Percentiles rank a stretch among this genome's conserved stretches.
Evolutionary conservation across 1,140 invertebrate genomes (phyloP).

Genomic region (Lysiphlebus fabarum): DNA sequence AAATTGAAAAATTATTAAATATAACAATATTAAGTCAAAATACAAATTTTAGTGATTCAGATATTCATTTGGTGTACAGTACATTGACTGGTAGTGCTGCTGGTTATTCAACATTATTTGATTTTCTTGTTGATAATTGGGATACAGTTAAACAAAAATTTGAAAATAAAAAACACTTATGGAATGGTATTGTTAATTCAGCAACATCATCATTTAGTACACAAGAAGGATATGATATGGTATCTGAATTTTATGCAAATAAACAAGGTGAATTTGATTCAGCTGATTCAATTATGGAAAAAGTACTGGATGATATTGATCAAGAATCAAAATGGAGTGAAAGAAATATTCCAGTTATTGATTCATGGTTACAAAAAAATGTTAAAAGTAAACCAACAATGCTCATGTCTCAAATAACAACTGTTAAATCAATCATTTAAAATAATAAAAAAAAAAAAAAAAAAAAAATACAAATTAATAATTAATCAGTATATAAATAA

Average conservation of each 20-base stretch:
- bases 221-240: conserved; percentile 66
- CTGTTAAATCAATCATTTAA: background rate
- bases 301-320: conserved; percentile 65
- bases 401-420: conserved; percentile 10
- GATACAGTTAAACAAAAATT: conserved; percentile 63
- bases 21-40: conserved; percentile 65
- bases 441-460: background rate
- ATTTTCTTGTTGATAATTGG: conserved; percentile 68
- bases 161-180: conserved; percentile 64
- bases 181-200: conserved; percentile 69
- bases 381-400: conserved; percentile 29
- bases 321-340: conserved; percentile 69
- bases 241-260: conserved; percentile 60
- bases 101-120: conserved; percentile 67
- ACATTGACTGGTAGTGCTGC: conserved; percentile 65
- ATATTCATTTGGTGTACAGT: conserved; percentile 69
- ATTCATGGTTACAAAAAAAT: conserved; percentile 64
- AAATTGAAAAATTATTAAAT: conserved; percentile 67
- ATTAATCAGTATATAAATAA: too few species aligned
- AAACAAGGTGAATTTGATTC: conserved; percentile 63
- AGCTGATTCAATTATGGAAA: conserved; percentile 65
- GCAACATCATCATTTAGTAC: conserved; percentile 70
- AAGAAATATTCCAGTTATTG: conserved; percentile 67
- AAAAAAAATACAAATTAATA: background rate
- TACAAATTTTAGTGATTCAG: conserved; percentile 68